These are phyloP conservation scores for Muricea muricata DNA, from an alignment of 92 coral and sea anemone species.

Conservation along the genomic window DNA sequence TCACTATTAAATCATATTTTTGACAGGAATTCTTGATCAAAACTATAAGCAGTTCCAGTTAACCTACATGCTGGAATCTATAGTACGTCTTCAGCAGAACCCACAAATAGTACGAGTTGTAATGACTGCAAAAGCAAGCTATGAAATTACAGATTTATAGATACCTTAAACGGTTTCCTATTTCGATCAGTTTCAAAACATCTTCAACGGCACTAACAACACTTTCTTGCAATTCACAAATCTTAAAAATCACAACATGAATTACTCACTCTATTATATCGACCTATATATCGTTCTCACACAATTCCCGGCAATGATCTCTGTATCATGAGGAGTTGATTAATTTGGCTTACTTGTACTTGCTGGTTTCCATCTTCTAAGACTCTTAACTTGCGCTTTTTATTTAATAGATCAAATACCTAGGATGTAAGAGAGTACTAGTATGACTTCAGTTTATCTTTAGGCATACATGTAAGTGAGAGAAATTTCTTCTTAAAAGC, in stretches of 20 bases:
- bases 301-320: too few species aligned
- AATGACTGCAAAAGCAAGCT: background rate
- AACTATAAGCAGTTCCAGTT: too few species aligned
- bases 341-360: slow-evolving; percentile 95
- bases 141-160: background rate
- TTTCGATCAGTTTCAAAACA: slow-evolving; percentile 91
- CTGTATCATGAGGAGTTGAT: too few species aligned
- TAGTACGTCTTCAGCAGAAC: too few species aligned
- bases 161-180: slow-evolving; percentile 95
- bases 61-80: too few species aligned
- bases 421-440: slow-evolving; percentile 1
- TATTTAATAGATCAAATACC: slow-evolving; percentile 97
- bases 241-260: slow-evolving; percentile 65
- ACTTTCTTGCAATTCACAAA: slow-evolving; percentile 92
- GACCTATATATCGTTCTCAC: background rate
- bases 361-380: slow-evolving; percentile 96
- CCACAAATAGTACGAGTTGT: too few species aligned
- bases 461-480: too few species aligned
- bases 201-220: slow-evolving; percentile 90
- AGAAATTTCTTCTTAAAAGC: too few species aligned
- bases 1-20: background rate
- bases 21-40: too few species aligned
- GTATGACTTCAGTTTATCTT: too few species aligned
- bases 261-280: too few species aligned
- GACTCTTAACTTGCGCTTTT: slow-evolving; percentile 84